Evolutionary conservation across 2,797 vertebrate genomes (phyloP).

Genomic region (Acanthurus leucopareius): DNA sequence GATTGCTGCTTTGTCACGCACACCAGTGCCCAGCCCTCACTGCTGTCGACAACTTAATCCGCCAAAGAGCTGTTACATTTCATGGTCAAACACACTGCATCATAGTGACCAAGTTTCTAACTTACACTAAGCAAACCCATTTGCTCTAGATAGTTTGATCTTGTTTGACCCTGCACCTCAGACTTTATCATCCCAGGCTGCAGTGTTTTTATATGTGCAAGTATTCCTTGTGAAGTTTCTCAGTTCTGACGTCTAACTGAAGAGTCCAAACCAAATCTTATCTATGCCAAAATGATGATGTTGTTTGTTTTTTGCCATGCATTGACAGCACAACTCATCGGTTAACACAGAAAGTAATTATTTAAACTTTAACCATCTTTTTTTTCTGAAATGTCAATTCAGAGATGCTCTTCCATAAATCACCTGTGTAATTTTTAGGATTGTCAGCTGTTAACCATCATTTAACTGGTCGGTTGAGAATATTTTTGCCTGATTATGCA

Average conservation of each 20-base stretch:
- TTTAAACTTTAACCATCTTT: constrained; percentile 22
- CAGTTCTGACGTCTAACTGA: constrained; percentile 2
- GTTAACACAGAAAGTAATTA: constrained; percentile 39
- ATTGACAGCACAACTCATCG: constrained; percentile 36
- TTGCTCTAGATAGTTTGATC: background rate
- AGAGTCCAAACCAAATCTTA: constrained; percentile 18
- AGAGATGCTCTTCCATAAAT: too few relatives aligned
- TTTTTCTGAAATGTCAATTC: too few relatives aligned
- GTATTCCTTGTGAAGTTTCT: background rate
- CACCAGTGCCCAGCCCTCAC: background rate
- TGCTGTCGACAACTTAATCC: constrained; percentile 13
- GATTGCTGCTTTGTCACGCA: constrained; percentile 8
- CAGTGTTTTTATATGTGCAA: too few relatives aligned
- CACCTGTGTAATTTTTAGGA: too few relatives aligned
- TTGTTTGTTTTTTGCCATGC: constrained; percentile 12
- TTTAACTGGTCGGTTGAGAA: too few relatives aligned
- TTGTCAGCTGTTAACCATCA: too few relatives aligned
- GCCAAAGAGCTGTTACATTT: background rate
- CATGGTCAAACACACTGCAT: background rate
- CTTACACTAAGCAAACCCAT: background rate
- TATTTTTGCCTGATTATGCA: too few relatives aligned
- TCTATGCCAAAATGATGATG: background rate
- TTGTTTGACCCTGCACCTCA: background rate
- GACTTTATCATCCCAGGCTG: background rate
- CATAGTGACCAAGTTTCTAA: background rate